These are phyloP conservation scores for Diabrotica undecimpunctata DNA, from an alignment of 1,140 invertebrate species.

Conservation along the genomic window DNA sequence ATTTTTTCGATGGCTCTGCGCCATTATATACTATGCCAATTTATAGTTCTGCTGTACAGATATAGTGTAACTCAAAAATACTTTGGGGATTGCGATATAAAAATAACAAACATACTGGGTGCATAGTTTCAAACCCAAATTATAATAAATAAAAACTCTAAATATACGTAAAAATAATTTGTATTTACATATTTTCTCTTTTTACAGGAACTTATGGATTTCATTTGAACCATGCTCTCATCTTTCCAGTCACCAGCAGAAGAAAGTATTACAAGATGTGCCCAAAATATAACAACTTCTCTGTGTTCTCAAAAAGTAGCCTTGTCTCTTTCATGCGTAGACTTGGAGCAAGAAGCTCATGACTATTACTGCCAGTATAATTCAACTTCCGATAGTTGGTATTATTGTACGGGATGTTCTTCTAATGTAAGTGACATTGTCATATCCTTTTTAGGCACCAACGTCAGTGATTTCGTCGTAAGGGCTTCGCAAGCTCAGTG, in stretches of 20 bases:
- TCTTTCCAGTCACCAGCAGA: background rate
- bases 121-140: too few species aligned
- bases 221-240: slow-evolving; percentile 18
- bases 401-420: slow-evolving; percentile 25
- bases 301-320: slow-evolving; percentile 23
- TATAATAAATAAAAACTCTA: too few species aligned
- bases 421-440: slow-evolving; percentile 21
- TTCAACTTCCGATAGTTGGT: slow-evolving; percentile 11
- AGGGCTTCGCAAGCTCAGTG: slow-evolving; percentile 23
- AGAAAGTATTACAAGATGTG: slow-evolving; percentile 16
- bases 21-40: too few species aligned
- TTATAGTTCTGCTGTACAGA: too few species aligned
- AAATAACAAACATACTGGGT: too few species aligned
- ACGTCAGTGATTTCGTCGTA: slow-evolving; percentile 29
- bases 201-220: slow-evolving; percentile 4
- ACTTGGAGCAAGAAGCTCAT: slow-evolving; percentile 6
- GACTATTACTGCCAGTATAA: slow-evolving; percentile 32
- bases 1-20: too few species aligned
- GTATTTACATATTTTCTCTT: background rate
- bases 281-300: slow-evolving; percentile 16
- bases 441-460: slow-evolving; percentile 21
- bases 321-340: slow-evolving; percentile 20
- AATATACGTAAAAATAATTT: too few species aligned
- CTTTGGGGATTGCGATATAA: too few species aligned
- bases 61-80: too few species aligned